These are phyloP conservation scores for Oscheius sp. DNA, from an alignment of 2,888 invertebrate genomes.

Conservation along the genomic window DNA sequence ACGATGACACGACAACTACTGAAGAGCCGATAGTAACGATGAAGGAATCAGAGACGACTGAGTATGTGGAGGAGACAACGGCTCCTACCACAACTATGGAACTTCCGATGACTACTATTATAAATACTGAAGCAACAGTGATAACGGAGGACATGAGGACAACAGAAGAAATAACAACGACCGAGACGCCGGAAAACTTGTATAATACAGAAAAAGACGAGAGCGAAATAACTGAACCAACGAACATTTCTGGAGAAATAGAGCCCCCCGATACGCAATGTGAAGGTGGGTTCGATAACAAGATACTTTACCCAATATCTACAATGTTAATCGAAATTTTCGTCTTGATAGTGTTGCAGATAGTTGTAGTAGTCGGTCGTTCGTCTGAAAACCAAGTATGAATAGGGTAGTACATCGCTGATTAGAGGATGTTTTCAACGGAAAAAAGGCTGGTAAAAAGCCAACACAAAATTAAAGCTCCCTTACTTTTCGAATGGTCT, in stretches of 20 bases:
- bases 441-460: too few species aligned
- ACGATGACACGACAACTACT: background rate
- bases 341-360: conserved; percentile 6
- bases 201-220: background rate
- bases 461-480: background rate
- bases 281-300: background rate
- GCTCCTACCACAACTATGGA: conserved; percentile 30
- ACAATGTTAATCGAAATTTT: background rate
- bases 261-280: background rate
- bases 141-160: background rate
- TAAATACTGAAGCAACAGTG: background rate
- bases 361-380: conserved; percentile 10
- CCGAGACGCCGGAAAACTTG: background rate
- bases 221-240: background rate
- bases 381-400: conserved; percentile 21
- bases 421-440: too few species aligned
- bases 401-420: too few species aligned
- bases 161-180: conserved; percentile 14
- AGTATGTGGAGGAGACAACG: conserved; percentile 1
- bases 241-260: background rate
- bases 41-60: background rate
- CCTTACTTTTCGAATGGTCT: too few species aligned
- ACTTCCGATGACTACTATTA: too few species aligned
- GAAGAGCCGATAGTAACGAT: background rate
- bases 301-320: conserved; percentile 11